Conservation (phyloP, 1,140 invertebrate species). For the Sesamia nonagrioides region DNA sequence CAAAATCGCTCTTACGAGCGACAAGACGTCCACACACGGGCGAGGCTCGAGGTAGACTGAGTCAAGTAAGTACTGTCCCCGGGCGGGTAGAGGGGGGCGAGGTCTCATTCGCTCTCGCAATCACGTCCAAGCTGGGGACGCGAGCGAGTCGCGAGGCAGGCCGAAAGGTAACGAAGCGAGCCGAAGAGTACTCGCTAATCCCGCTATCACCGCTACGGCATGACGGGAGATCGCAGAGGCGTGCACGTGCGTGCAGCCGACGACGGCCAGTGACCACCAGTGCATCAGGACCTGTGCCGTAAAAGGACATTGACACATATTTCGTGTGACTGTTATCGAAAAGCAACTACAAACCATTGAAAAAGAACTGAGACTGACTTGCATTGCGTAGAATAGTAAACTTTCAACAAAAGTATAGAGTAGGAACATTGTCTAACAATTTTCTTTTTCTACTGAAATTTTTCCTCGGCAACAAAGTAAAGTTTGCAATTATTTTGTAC, state of each 20-base stretch:
- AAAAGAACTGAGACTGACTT: neutral
- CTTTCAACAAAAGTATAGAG: neutral
- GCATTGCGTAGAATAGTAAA: neutral
- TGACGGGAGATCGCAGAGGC: constrained; percentile 45
- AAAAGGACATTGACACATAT: constrained; percentile 40
- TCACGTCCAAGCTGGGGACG: constrained; percentile 66
- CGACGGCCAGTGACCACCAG: constrained; percentile 51
- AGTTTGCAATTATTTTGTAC: neutral
- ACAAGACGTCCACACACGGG: constrained; percentile 61
- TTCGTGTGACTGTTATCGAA: neutral
- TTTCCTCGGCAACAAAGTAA: neutral
- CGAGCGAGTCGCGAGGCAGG: constrained; percentile 66
- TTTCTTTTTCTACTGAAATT: neutral
- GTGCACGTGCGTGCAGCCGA: constrained; percentile 53
- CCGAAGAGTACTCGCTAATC: constrained; percentile 64
- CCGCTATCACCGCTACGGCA: constrained; percentile 72
- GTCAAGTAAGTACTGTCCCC: constrained; percentile 61
- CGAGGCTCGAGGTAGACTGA: constrained; percentile 70
- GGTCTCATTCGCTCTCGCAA: constrained; percentile 76
- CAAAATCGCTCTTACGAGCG: constrained; percentile 57
- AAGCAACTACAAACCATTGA: neutral
- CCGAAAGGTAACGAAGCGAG: constrained; percentile 61
- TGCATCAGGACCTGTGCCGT: constrained; percentile 51
- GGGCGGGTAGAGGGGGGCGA: constrained; percentile 67
- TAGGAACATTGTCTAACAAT: neutral